Base-by-base conservation (phyloP, 1,140 invertebrate species). In the Calliphora vicina region DNA sequence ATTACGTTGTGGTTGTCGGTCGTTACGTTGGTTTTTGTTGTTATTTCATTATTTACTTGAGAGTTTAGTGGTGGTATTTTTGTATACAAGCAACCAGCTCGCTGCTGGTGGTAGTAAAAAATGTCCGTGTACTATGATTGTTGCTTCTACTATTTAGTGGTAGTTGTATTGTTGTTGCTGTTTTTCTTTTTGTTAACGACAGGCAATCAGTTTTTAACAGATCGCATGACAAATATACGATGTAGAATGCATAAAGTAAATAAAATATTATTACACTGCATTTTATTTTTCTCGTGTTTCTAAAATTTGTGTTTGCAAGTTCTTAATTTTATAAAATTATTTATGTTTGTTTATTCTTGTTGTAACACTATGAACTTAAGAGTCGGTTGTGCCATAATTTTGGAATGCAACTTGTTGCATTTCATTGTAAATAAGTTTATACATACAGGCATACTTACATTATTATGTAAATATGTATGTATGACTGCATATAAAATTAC, bases 51-150 rank as follows among this genome's bases (percentile, higher is more conserved):
- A 67, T 67, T 67, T 67, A 23, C 61, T 67, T 67, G 3, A 12
- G n/a, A 23, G 29, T 76, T 73, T 76, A 76, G 73, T 76, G 29
- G 73, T 42, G 27, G 73, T 35, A 42, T 76, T 67, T 23, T 67
- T 23, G 13, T n/a, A 57, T 17, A 15, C 4, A 15, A 57, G 4
- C 6, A 57, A 57, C n/a, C n/a, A 13, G n/a, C 50, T 57, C 50
- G n/a, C 50, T 57, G 50, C 15, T 35, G 35, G 72, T 73, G 26
- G 72, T 27, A 73, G 72, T 73, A 27, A 73, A n/a, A 27, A 15
- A 73, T 35, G 35, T 35, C 27, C 72, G 72, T 29, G 72, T 73
- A 29, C 26, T 35, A 35, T 35, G 0, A 0, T 26, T 73, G 25
- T 73, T 73, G 71, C 10, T 26, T 72, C 10, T 26, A 26, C 26